A percentile compares a stretch with the other conserved stretches of the same genome.
These are phyloP conservation scores for Andrena praecox DNA, from an alignment of 2,888 invertebrate genomes.

Conservation along the genomic window DNA sequence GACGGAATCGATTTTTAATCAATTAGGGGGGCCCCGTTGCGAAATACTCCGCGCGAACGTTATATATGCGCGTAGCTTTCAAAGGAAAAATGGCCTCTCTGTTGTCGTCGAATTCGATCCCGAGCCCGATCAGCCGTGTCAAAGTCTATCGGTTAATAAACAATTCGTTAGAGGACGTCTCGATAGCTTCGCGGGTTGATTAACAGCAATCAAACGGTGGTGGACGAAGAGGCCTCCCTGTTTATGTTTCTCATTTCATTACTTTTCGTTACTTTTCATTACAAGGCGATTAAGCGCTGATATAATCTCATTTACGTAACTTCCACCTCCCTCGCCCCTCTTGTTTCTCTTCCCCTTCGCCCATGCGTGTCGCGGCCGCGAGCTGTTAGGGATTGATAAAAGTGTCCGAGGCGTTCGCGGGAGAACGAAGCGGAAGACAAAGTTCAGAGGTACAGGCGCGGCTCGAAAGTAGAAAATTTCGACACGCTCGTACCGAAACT, in stretches of 20 bases:
- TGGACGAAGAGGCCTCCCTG: not conserved
- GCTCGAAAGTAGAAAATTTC: not conserved
- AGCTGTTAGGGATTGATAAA: no score
- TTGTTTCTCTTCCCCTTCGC: not conserved
- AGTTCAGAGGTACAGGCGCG: no score
- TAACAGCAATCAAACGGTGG: not conserved
- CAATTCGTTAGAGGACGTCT: constrained; percentile 32
- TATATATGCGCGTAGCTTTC: not conserved
- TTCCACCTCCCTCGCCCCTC: not conserved
- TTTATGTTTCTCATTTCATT: not conserved
- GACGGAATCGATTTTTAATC: constrained; percentile 33
- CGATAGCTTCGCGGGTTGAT: constrained; percentile 11
- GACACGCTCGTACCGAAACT: not conserved
- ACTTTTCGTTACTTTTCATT: not conserved
- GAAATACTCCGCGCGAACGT: constrained; percentile 19
- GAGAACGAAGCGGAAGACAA: no score
- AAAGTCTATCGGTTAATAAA: constrained; percentile 45
- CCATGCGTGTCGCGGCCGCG: not conserved
- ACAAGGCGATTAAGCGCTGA: not conserved
- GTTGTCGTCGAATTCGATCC: constrained; percentile 35
- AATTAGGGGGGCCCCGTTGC: constrained; percentile 32
- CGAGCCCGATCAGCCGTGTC: constrained; percentile 14
- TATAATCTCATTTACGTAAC: not conserved
- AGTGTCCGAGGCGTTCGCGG: no score
- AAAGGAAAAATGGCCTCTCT: constrained; percentile 6